These are phyloP conservation scores for Drosophila athabasca DNA, from an alignment of 1,140 invertebrate genomes.

Conservation along the genomic window DNA sequence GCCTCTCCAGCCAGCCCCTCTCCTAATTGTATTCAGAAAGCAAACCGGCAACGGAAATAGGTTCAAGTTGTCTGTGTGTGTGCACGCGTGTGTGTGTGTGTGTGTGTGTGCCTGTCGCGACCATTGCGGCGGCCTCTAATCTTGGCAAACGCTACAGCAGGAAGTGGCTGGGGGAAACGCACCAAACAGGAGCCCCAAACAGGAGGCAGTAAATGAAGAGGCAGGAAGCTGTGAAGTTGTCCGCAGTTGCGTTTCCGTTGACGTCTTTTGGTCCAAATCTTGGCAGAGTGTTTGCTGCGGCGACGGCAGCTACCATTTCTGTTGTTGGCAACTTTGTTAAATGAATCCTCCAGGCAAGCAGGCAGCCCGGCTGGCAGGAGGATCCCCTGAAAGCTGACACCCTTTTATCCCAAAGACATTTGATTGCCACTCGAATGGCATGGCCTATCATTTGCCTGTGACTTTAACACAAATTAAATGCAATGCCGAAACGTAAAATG, in stretches of 20 bases:
- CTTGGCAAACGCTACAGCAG: slow-evolving; percentile 61
- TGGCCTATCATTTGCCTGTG: slow-evolving; percentile 35
- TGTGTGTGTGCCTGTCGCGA: slow-evolving; percentile 40
- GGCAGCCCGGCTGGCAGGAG: too few relatives aligned
- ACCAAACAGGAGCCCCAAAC: slow-evolving; percentile 1
- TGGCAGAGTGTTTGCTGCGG: slow-evolving; percentile 41
- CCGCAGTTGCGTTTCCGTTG: slow-evolving; percentile 53
- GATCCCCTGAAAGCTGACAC: too few relatives aligned
- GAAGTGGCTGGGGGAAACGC: slow-evolving; percentile 44
- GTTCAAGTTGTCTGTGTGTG: slow-evolving; percentile 58
- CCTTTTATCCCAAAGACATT: slow-evolving; percentile 9
- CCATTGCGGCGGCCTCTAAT: slow-evolving; percentile 53
- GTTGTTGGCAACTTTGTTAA: slow-evolving; percentile 59
- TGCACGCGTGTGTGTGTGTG: slow-evolving; percentile 14
- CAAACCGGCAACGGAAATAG: slow-evolving; percentile 75
- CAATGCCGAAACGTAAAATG: slow-evolving; percentile 37
- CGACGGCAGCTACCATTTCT: slow-evolving; percentile 14
- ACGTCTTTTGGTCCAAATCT: slow-evolving; percentile 43
- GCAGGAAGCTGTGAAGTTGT: slow-evolving; percentile 45
- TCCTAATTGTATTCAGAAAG: slow-evolving; percentile 71
- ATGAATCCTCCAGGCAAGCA: slow-evolving; percentile 35
- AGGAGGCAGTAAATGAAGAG: neutral
- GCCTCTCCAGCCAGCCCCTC: neutral
- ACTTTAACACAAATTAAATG: slow-evolving; percentile 46
- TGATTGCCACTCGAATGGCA: slow-evolving; percentile 38